Evolutionary conservation across 2,113 vertebrate genomes (phyloP), one percentile per base, ranked within the genome.

Genomic region (Gasterosteus aculeatus): DNA sequence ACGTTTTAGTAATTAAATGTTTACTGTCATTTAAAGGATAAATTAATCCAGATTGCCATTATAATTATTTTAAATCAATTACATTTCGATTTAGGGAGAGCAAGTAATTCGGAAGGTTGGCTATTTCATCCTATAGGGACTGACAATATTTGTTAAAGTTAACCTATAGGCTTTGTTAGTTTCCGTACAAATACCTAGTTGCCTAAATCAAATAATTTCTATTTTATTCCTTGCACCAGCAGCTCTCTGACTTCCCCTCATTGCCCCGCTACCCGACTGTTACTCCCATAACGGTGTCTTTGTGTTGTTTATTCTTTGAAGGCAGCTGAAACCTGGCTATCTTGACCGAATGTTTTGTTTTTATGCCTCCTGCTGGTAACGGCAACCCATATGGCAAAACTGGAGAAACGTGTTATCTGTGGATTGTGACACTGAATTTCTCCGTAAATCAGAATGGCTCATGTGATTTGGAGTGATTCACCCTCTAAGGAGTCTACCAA

Each of bases 381-480:
- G 5, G 7, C 35, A 76, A 38, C 56, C 60, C 51, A 75, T 75
- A 80, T 41, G 70, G 44, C 54, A 59, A 65, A 76, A 78, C 16
- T 65, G 5, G 58, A 76, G 19, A 66, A 81, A 78, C 59, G 84
- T 67, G 39, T 67, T 44, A 85, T 78, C 41, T 70, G 39, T 58
- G 59, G 42, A 69, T 70, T 58, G 35, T 87, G 81, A 83, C 70
- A 79, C 64, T 72, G 56, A 70, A 59, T 69, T 71, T 75, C 54
- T 82, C 81, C 76, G 61, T 47, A 56, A 78, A 80, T 69, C 78
- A 79, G 59, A 78, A 16, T 82, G 81, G 85, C 71, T 87, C 86
- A 71, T 81, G 54, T 72, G 81, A 83, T 89, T 86, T 84, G 57
- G 80, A 85, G 71, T 72, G 87, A 59, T 85, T 90, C 73, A 64